Conservation (phyloP, 2,888 invertebrate species). For the Clostera curtula region DNA sequence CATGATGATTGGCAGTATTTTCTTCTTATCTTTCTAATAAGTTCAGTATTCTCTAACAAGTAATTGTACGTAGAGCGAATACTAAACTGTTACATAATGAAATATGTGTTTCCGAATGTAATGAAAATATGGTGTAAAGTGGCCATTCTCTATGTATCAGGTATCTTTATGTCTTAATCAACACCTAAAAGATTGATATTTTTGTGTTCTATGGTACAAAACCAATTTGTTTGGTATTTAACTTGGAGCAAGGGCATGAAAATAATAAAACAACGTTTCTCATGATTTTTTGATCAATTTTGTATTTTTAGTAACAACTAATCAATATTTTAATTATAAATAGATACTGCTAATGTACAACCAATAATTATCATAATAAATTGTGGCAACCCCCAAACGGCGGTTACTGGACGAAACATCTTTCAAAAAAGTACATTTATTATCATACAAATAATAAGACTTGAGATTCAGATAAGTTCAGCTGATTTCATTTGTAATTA, state of each 20-base stretch:
- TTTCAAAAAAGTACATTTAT: constrained; percentile 61
- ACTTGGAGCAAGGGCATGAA: not conserved
- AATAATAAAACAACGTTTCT: constrained; percentile 21
- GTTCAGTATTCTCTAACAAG: too few relatives aligned
- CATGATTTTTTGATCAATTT: constrained; percentile 57
- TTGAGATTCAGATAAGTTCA: constrained; percentile 71
- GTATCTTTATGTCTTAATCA: too few relatives aligned
- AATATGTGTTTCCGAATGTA: too few relatives aligned
- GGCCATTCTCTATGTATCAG: too few relatives aligned
- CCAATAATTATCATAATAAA: constrained; percentile 54
- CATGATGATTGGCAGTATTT: too few relatives aligned
- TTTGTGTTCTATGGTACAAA: too few relatives aligned
- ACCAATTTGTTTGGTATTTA: too few relatives aligned
- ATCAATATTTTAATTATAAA: constrained; percentile 72
- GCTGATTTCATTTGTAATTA: constrained; percentile 65
- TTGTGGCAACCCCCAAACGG: constrained; percentile 50
- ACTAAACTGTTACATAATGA: too few relatives aligned
- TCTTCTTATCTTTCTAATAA: too few relatives aligned
- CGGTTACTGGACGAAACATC: constrained; percentile 66
- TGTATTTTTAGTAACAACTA: constrained; percentile 74
- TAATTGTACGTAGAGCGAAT: too few relatives aligned
- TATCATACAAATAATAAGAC: constrained; percentile 50
- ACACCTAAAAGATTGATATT: too few relatives aligned
- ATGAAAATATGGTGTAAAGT: too few relatives aligned
- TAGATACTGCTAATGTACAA: constrained; percentile 69